Conservation (phyloP, 2,113 vertebrate genomes). For the Triplophysa dalaica region DNA sequence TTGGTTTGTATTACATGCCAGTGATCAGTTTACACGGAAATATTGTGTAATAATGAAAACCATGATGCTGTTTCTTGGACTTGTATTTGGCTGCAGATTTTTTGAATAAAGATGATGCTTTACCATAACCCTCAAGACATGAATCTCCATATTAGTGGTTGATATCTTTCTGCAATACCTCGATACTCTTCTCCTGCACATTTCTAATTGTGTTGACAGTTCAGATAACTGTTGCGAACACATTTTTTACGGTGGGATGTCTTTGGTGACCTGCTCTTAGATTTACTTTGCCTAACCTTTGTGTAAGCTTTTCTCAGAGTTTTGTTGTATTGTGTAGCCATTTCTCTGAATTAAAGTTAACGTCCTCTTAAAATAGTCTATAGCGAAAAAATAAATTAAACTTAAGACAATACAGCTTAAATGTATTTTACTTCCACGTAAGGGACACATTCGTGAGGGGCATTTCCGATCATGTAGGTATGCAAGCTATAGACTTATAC, state of each 20-base stretch:
- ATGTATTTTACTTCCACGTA: too few relatives aligned
- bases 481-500: neutral
- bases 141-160: neutral
- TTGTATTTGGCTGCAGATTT: neutral
- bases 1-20: neutral
- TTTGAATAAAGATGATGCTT: too few relatives aligned
- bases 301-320: neutral
- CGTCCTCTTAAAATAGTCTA: neutral
- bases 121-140: neutral
- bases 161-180: neutral
- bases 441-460: too few relatives aligned
- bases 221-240: neutral
- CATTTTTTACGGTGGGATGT: neutral
- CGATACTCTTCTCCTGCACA: neutral
- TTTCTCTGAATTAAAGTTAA: neutral
- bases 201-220: neutral
- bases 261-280: neutral
- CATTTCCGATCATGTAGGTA: neutral
- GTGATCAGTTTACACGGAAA: neutral
- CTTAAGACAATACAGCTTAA: neutral
- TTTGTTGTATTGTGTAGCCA: neutral
- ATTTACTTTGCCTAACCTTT: neutral
- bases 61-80: neutral
- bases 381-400: neutral
- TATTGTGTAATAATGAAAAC: slow-evolving; percentile 29